Base-by-base conservation (phyloP, 2,797 vertebrate genomes). In the Gambelia wislizenii region DNA sequence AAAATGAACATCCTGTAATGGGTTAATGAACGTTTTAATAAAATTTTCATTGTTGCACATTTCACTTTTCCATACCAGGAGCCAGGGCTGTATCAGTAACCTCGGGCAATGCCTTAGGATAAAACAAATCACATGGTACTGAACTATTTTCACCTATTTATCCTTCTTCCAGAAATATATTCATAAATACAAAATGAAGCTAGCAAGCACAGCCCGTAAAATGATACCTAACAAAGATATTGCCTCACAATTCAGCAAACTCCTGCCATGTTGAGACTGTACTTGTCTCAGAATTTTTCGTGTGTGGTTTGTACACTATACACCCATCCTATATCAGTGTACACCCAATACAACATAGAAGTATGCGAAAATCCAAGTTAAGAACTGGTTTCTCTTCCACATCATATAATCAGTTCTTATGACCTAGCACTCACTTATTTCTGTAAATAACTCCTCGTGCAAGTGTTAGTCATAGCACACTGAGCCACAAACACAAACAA, bases 21-120 rank as follows among this genome's bases (percentile, higher is more conserved):
- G 96, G 96, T 97, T 97, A 97, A 97, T 95, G 95, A 94, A 96
- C 94, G 95, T 97, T 97, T 97, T 97, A 97, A 97, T 97, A 97
- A 96, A 97, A 97, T 96, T 96, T 97, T 96, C 97, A 96, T 97
- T 97, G 96, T 97, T 96, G 96, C 95, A 95, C 95, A 96, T 97
- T 97, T 96, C 95, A 93, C 95, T 97, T 96, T 96, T 96, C 89
- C 42, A 93, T 97, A 96, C 93, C 94, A 95, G 95, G 95, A 96
- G 95, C 95, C 88, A 92, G 92, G 95, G 91, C 95, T 96, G 94
- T 96, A 96, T 94, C 94, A 94, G 92, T 97, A 96, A 97, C 97
- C 97, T 90, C 95, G 96, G 97, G 97, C 97, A 69, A 96, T 97
- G 97, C 97, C 97, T 97, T 95, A 96, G 97, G 97, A 97, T 96